phyloP scores from a whole-genome alignment of 2,113 vertebrate species.

The Globicephala melas region DNA sequence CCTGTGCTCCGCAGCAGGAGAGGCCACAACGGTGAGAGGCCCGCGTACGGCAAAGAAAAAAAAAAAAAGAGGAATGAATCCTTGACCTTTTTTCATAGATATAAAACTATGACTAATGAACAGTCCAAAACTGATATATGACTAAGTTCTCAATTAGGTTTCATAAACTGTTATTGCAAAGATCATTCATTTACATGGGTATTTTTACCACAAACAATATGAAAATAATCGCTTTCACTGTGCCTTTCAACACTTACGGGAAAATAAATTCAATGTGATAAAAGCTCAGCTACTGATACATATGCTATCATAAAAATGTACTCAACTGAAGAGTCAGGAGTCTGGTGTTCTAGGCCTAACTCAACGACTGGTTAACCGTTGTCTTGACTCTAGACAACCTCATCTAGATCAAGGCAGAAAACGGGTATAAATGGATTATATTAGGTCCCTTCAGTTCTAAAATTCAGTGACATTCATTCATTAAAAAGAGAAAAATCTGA shows the following conservation, averaged over 20 bases:
- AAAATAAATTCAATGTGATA: constrained; percentile 28
- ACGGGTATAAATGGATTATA: not conserved
- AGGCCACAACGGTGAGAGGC: too few relatives aligned
- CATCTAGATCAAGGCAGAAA: not conserved
- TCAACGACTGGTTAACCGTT: not conserved
- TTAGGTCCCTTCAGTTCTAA: not conserved
- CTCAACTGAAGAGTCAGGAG: not conserved
- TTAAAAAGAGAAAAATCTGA: not conserved
- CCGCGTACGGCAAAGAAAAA: too few relatives aligned
- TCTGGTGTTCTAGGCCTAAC: not conserved
- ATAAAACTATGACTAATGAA: constrained; percentile 27
- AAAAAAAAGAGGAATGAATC: not conserved
- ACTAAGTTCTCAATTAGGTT: constrained; percentile 30
- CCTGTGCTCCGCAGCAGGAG: too few relatives aligned
- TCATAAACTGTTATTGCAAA: constrained; percentile 35
- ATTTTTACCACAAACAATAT: constrained; percentile 27
- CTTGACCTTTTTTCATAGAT: constrained; percentile 2
- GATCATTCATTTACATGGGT: not conserved
- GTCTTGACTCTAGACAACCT: not conserved
- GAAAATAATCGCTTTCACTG: not conserved
- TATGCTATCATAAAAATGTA: not conserved
- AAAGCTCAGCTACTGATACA: not conserved
- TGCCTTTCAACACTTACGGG: not conserved
- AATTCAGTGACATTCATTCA: constrained; percentile 18
- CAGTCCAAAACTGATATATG: not conserved